These are phyloP conservation scores for Teleogryllus oceanicus DNA, from an alignment of 2,888 invertebrate genomes.

Conservation along the genomic window DNA sequence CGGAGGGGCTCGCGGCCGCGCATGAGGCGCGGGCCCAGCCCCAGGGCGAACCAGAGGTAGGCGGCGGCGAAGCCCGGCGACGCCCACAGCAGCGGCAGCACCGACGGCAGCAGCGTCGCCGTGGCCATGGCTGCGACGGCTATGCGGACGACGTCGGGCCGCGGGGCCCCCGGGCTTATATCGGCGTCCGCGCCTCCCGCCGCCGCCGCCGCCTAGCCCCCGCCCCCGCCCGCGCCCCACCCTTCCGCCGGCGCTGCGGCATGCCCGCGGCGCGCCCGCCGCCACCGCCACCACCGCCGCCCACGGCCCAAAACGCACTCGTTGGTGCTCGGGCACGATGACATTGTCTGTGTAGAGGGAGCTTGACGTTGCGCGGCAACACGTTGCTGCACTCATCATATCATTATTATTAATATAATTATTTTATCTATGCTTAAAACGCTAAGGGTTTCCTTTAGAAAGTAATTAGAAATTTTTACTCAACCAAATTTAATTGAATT, in stretches of 20 bases:
- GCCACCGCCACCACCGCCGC: background rate
- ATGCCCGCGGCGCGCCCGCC: background rate
- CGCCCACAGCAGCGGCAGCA: background rate
- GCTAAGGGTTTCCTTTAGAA: too few species aligned
- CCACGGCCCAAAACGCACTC: too few species aligned
- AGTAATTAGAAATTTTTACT: too few species aligned
- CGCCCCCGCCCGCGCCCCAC: background rate
- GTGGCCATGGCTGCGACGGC: background rate
- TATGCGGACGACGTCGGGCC: background rate
- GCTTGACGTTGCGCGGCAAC: too few species aligned
- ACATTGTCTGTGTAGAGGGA: too few species aligned
- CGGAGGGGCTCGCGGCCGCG: background rate
- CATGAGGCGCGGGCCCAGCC: background rate
- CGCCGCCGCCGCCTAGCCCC: background rate
- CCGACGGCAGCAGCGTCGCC: background rate
- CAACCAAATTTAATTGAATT: too few species aligned
- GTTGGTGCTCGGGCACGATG: too few species aligned
- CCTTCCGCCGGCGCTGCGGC: background rate
- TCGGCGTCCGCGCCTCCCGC: background rate
- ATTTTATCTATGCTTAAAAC: too few species aligned
- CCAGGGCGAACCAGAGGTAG: background rate
- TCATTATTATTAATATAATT: too few species aligned
- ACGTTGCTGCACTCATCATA: too few species aligned
- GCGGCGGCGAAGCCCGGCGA: background rate
- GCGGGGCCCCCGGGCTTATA: background rate